Conservation (phyloP, 2,888 invertebrate species). For the Epistrophe eligans region DNA sequence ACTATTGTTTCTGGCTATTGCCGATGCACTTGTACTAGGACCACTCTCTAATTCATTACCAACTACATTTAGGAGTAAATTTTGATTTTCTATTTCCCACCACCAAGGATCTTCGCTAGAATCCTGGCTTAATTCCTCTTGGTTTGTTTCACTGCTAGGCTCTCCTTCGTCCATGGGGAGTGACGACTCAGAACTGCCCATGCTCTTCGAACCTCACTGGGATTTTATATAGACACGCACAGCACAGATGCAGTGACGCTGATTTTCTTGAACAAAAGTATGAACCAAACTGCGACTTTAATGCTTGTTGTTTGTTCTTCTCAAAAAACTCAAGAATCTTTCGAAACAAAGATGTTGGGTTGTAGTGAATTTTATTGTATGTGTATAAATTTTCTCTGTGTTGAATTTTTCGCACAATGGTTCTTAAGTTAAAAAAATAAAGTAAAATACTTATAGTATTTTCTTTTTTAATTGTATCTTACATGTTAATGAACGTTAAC, state of each 20-base stretch:
- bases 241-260: constrained; percentile 47
- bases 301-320: constrained; percentile 41
- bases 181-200: constrained; percentile 81
- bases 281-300: constrained; percentile 69
- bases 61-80: constrained; percentile 80
- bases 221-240: constrained; percentile 67
- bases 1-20: constrained; percentile 49
- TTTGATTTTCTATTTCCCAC: constrained; percentile 82
- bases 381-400: constrained; percentile 16
- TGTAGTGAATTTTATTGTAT: constrained; percentile 20
- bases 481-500: constrained; percentile 62
- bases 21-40: constrained; percentile 59
- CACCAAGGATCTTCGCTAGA: constrained; percentile 81
- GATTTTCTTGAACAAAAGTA: constrained; percentile 58
- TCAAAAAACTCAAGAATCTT: constrained; percentile 25
- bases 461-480: constrained; percentile 1
- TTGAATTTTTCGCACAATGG: constrained; percentile 17
- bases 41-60: constrained; percentile 34
- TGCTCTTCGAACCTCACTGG: constrained; percentile 71
- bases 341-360: constrained; percentile 59
- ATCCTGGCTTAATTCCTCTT: constrained; percentile 65
- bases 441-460: constrained; percentile 1
- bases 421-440: constrained; percentile 24
- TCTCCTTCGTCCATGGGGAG: constrained; percentile 76
- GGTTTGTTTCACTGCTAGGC: constrained; percentile 62